Percentiles rank a stretch among this genome's conserved stretches.
Conservation (phyloP, 2,888 invertebrate genomes). For the Disparrhopalites patrizii region DNA sequence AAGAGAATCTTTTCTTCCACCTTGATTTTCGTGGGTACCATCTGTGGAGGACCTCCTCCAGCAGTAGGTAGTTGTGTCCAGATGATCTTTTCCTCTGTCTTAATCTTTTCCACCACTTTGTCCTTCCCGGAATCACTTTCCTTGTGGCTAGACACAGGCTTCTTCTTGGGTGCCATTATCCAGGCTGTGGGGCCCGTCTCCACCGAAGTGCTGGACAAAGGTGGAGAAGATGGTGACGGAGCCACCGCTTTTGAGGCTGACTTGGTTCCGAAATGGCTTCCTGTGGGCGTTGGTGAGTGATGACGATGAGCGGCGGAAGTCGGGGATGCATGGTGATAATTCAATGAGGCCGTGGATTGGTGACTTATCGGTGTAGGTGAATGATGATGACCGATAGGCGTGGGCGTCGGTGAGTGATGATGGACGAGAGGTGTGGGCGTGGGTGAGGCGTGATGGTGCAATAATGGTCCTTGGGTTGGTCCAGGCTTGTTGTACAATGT, state of each 20-base stretch:
- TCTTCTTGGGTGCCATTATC: not conserved
- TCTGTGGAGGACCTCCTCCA: constrained; percentile 11
- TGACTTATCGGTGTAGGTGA: not conserved
- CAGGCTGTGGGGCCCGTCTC: too few species aligned
- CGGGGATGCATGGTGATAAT: not conserved
- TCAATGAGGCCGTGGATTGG: constrained; percentile 4
- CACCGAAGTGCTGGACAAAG: constrained; percentile 17
- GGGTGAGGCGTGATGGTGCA: not conserved
- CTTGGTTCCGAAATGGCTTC: not conserved
- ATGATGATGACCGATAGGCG: not conserved
- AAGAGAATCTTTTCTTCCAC: constrained; percentile 42
- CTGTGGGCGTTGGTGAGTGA: not conserved
- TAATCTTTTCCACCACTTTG: constrained; percentile 38
- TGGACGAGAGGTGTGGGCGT: not conserved
- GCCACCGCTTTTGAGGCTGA: constrained; percentile 1
- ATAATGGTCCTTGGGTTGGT: constrained; percentile 13
- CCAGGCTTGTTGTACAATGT: too few species aligned
- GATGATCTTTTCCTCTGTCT: constrained; percentile 41
- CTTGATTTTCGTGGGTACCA: constrained; percentile 39
- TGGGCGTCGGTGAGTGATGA: not conserved
- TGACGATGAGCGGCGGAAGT: not conserved
- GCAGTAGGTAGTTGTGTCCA: constrained; percentile 37
- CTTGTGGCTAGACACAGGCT: not conserved
- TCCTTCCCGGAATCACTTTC: constrained; percentile 12
- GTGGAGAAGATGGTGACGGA: constrained; percentile 2